phyloP scores from a whole-genome alignment of 2,113 vertebrate genomes.

The Spermophilus dauricus region DNA sequence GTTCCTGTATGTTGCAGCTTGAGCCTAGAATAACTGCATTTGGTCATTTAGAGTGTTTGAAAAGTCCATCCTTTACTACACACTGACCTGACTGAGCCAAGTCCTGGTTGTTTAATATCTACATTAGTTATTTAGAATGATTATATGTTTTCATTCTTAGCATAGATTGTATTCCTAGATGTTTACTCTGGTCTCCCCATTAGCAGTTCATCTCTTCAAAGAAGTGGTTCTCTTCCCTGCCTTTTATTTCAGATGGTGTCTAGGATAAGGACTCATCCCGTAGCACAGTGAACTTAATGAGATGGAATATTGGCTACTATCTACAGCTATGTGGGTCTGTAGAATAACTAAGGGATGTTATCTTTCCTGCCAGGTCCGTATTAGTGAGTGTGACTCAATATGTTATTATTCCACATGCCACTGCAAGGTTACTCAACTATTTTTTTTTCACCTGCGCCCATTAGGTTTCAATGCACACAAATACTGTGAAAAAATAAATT shows the following conservation, averaged over 20 bases:
- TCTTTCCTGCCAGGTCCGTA: background rate
- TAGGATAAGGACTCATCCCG: background rate
- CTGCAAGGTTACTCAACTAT: background rate
- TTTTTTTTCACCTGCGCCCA: background rate
- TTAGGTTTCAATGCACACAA: constrained; percentile 31
- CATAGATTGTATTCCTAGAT: background rate
- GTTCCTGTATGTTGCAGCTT: background rate
- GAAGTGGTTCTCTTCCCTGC: background rate
- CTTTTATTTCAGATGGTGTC: constrained; percentile 21
- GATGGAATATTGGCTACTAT: background rate
- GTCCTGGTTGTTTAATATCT: background rate
- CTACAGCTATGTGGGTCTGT: background rate
- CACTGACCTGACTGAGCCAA: background rate
- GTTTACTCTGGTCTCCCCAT: constrained; percentile 21
- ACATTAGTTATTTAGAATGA: background rate
- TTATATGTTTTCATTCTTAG: constrained; percentile 19
- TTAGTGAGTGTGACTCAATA: background rate
- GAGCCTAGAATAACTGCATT: background rate
- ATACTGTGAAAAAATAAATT: background rate
- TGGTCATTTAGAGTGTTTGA: background rate
- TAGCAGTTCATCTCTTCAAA: background rate
- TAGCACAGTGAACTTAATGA: background rate
- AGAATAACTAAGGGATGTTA: background rate
- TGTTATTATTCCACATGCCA: background rate
- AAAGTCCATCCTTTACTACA: background rate